Base-by-base conservation (phyloP, 2,888 invertebrate genomes). In the Pandemis cinnamomeana region DNA sequence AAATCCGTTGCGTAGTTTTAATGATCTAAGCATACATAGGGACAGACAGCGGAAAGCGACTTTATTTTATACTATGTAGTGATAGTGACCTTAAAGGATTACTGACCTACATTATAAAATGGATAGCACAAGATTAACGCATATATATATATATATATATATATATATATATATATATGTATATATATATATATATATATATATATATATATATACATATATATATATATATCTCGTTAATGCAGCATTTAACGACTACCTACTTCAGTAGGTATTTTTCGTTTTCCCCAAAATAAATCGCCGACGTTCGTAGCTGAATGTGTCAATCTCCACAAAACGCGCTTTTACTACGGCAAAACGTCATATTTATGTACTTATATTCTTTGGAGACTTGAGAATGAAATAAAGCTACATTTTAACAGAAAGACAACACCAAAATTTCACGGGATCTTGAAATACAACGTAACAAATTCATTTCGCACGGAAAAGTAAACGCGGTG, bases 401-500 rank as follows among this genome's bases (percentile, higher is more conserved):
- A 58, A 58, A 27, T 27, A 11, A 27, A 58, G 58, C 27, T 10
- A 27, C 27, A 58, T 58, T 58, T 58, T 42, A 64, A 48, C 27
- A 10, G 6, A 46, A 48, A 53, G 41, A 53, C 53, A 53, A 66
- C 53, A 11, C n/a, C 11, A 6, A 41, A 48, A 72, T 55, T 53
- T 48, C 55, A 62, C 62, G 53, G 55, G 41, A 68, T 44, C 44
- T 68, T 61, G 42, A 69, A 67, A 69, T 58, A 64, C 55, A 66
- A 66, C 66, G 15, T 68, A 72, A 80, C 80, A 80, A 81, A 80
- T 85, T 86, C 87, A 86, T 88, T 87, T 86, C 75, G 81, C 76
- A 81, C 77, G 79, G 84, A 81, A 84, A 83, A 83, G 83, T 87
- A 89, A 90, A 91, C 89, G 86, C 80, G 71, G 80, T 75, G 84